Evolutionary conservation across 2,797 vertebrate species (phyloP).

Genomic region (Parauchenoglanis punctatus): DNA sequence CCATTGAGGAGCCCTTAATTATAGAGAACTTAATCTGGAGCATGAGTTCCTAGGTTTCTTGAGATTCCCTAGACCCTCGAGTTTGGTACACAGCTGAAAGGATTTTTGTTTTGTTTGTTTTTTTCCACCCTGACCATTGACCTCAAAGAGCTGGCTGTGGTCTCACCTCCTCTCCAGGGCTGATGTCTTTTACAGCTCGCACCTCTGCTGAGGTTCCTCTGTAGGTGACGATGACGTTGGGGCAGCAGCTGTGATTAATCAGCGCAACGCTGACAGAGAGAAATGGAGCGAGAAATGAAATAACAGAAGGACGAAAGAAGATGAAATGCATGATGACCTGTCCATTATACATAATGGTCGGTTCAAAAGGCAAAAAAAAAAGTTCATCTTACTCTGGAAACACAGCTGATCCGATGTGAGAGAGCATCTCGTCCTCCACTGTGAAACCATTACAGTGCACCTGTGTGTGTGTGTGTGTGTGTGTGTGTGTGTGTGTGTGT

Average conservation of each 20-base stretch:
- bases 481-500: slow-evolving; percentile 69
- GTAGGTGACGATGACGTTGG: slow-evolving; percentile 94
- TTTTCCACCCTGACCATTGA: not conserved
- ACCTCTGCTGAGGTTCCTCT: slow-evolving; percentile 87
- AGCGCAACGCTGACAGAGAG: slow-evolving; percentile 81
- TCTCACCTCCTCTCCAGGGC: slow-evolving; percentile 90
- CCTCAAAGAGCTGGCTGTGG: not conserved
- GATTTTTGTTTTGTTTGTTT: not conserved
- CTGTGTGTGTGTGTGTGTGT: slow-evolving; percentile 72
- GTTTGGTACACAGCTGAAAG: not conserved
- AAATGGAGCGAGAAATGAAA: slow-evolving; percentile 36
- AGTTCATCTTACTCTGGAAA: slow-evolving; percentile 88
- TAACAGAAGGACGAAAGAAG: not conserved
- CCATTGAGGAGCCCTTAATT: not conserved
- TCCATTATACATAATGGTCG: not conserved
- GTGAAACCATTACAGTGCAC: slow-evolving; percentile 97
- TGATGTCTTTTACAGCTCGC: slow-evolving; percentile 87
- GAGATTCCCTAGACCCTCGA: not conserved
- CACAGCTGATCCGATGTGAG: slow-evolving; percentile 90
- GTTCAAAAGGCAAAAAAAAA: not conserved
- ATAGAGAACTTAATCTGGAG: not conserved
- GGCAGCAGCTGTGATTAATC: slow-evolving; percentile 95
- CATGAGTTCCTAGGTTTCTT: no score
- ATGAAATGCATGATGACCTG: not conserved
- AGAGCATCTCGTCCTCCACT: slow-evolving; percentile 95